These are phyloP conservation scores for Leucopternis melanops DNA, from an alignment of 2,113 vertebrate species.

Conservation along the genomic window DNA sequence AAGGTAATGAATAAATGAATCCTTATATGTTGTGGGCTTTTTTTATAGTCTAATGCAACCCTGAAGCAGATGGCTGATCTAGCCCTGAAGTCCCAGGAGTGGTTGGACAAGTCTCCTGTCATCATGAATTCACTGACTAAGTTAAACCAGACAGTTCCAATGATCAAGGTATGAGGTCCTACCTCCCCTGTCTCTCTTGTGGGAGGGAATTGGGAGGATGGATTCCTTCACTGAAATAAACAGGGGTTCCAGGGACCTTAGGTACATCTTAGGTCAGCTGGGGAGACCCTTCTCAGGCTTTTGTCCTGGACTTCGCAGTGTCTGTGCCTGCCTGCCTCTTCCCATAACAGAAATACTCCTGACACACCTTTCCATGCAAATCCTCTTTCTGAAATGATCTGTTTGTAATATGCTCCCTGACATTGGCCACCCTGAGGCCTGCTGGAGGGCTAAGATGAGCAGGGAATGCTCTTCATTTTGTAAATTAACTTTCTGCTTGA, in stretches of 20 bases:
- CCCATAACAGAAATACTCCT: background rate
- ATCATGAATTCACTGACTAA: conserved; percentile 76
- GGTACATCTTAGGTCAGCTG: background rate
- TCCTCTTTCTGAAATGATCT: background rate
- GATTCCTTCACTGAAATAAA: background rate
- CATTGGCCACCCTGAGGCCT: background rate
- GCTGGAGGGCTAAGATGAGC: background rate
- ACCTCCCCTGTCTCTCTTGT: background rate
- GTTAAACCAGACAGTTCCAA: conserved; percentile 80
- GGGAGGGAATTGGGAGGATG: background rate
- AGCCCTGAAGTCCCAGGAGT: conserved; percentile 80
- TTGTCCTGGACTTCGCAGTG: background rate
- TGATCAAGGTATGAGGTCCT: conserved; percentile 81
- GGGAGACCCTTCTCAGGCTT: background rate
- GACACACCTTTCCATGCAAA: background rate
- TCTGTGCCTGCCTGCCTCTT: background rate
- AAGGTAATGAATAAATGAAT: background rate
- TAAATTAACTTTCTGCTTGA: conserved; percentile 58
- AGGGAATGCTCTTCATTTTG: background rate
- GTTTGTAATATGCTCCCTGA: background rate
- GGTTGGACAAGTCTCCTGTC: conserved; percentile 80
- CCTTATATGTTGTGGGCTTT: background rate
- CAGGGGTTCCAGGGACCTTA: background rate
- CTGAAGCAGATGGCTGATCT: conserved; percentile 84
- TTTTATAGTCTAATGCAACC: conserved; percentile 82